Evolutionary conservation across 1,140 invertebrate genomes (phyloP).

Genomic region (Gonioctena quinquepunctata): DNA sequence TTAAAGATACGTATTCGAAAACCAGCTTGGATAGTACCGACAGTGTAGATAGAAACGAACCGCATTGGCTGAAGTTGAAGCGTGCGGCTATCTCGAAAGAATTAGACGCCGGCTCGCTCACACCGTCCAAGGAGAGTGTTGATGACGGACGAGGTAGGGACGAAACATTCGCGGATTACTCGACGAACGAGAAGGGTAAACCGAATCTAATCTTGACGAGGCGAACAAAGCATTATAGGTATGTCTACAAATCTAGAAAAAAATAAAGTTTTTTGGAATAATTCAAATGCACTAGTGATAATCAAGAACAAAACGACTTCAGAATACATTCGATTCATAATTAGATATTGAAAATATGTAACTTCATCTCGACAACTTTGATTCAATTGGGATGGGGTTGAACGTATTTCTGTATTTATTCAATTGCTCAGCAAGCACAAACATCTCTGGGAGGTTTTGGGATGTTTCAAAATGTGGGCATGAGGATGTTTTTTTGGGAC

Average conservation of each 20-base stretch:
- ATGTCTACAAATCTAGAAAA: background rate
- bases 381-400: too few relatives aligned
- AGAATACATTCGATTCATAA: too few relatives aligned
- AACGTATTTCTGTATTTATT: too few relatives aligned
- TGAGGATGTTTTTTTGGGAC: too few relatives aligned
- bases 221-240: conserved; percentile 68
- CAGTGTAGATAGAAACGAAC: conserved; percentile 38
- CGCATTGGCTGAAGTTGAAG: conserved; percentile 63
- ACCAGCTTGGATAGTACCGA: conserved; percentile 19
- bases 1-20: background rate
- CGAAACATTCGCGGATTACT: background rate
- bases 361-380: too few relatives aligned
- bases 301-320: too few relatives aligned
- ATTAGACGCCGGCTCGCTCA: conserved; percentile 10
- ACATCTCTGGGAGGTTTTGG: too few relatives aligned
- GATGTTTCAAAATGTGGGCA: too few relatives aligned
- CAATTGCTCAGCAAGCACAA: too few relatives aligned
- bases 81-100: conserved; percentile 59
- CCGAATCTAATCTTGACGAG: conserved; percentile 41
- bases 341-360: too few relatives aligned
- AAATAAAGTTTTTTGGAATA: too few relatives aligned
- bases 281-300: too few relatives aligned
- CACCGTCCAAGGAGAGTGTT: conserved; percentile 42
- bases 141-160: conserved; percentile 35
- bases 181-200: conserved; percentile 18